Evolutionary conservation across 2,113 vertebrate species (phyloP), one percentile per base, ranked within the genome.

Genomic region (Crotalus tigris): DNA sequence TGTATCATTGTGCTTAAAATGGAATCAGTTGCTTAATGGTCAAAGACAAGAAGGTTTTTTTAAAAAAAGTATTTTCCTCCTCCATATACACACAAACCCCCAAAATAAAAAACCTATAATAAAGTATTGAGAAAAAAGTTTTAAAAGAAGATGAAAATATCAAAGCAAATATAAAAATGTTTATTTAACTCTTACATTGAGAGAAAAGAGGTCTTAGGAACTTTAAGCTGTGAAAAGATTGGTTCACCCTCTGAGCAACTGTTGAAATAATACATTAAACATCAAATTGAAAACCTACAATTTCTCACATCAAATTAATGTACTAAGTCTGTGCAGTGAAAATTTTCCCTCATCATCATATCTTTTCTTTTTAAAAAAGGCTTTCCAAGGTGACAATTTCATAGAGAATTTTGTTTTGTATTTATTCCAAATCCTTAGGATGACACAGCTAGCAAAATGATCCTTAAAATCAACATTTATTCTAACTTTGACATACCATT

Each of bases 21-120:
- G 26, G 92, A 96, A 96, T 93, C 93, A 93, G 93, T 90, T 46
- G 87, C 93, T 95, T 95, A 97, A 97, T 93, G 95, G 96, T 81
- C 91, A 94, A 89, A 94, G 92, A 90, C 59, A 13, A 92, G 46
- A 94, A 94, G 94, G 94, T 69, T 4, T 4, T 93, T 93, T 94
- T 53, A 54, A 13, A 21, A 13, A 64, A 2, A 92, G 4, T 51
- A 90, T 93, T 3, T 51, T 93, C 89, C 46, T 85, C 55, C 46
- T 21, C 55, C 13, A 87, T 23, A 90, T 23, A 21, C 6, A 55
- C 26, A 89, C 44, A 81, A 21, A 58, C 87, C 13, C 13, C 6
- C 1, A 49, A 33, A 93, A 93, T 93, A 90, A 95, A 96, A 92
- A 88, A 88, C 69, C 24, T 93, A 39, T 90, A 95, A 92, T 93